Percentiles rank a stretch among this genome's conserved stretches.
Conservation (phyloP, 2,797 vertebrate genomes). For the Staurois parvus region DNA sequence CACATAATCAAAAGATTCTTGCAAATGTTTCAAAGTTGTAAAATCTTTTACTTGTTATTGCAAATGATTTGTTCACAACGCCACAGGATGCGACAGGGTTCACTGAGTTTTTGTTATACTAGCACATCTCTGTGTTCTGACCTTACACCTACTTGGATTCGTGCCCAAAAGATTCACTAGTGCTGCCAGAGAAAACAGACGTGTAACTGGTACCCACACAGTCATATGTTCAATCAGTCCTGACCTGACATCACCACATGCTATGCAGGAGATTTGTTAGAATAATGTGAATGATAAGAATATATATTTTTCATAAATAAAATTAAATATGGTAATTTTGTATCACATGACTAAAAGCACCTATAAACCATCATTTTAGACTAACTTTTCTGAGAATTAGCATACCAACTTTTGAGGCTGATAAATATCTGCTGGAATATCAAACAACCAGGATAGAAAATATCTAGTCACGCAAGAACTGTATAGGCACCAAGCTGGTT, state of each 20-base stretch:
- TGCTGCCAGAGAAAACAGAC: conserved; percentile 35
- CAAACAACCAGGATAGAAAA: too few species aligned
- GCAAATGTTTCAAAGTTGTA: background rate
- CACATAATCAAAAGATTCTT: background rate
- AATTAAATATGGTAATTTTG: too few species aligned
- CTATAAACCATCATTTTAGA: too few species aligned
- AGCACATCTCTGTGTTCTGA: conserved; percentile 25
- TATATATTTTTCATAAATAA: too few species aligned
- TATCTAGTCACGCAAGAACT: too few species aligned
- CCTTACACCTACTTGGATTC: conserved; percentile 49
- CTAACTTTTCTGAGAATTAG: too few species aligned
- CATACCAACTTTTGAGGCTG: too few species aligned
- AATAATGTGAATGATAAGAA: too few species aligned
- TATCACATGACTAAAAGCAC: too few species aligned
- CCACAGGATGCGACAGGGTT: conserved; percentile 34
- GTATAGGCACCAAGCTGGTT: too few species aligned
- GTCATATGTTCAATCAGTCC: conserved; percentile 25
- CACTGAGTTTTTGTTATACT: conserved; percentile 48
- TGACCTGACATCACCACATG: conserved; percentile 15
- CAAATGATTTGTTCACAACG: conserved; percentile 48
- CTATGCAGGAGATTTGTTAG: too few species aligned
- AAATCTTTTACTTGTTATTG: conserved; percentile 41
- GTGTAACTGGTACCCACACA: conserved; percentile 21
- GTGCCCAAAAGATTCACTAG: conserved; percentile 34
- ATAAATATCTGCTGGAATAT: too few species aligned